Evolutionary conservation across 2,113 vertebrate species (phyloP).

Genomic region (Rana temporaria): DNA sequence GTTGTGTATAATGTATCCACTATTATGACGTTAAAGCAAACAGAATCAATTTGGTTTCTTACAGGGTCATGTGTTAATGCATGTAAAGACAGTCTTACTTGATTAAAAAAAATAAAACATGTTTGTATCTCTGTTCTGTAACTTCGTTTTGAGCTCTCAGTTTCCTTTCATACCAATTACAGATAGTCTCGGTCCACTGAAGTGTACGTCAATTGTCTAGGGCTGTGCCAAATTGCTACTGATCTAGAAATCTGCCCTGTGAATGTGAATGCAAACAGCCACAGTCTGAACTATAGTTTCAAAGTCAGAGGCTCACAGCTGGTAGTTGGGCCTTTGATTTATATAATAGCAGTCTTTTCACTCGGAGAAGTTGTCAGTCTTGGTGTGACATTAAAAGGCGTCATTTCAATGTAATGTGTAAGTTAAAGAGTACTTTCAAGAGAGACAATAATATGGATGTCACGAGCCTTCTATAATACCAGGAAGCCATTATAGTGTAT

Average conservation of each 20-base stretch:
- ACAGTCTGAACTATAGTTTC: constrained; percentile 20
- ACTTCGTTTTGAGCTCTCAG: constrained; percentile 17
- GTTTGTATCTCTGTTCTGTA: not conserved
- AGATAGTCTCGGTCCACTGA: constrained; percentile 30
- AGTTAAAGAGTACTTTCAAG: constrained; percentile 1
- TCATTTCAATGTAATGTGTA: constrained; percentile 18
- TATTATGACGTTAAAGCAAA: too few relatives aligned
- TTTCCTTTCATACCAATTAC: constrained; percentile 48
- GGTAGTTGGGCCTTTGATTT: constrained; percentile 35
- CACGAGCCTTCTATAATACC: not conserved
- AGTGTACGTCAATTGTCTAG: constrained; percentile 49
- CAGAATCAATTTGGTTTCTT: not conserved
- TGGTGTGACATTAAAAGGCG: constrained; percentile 16
- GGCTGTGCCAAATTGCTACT: constrained; percentile 53
- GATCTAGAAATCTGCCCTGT: constrained; percentile 42
- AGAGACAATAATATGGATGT: not conserved
- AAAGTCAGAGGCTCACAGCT: constrained; percentile 49
- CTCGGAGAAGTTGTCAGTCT: constrained; percentile 27
- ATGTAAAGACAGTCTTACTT: not conserved
- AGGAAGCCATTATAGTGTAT: not conserved
- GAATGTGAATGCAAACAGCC: constrained; percentile 29
- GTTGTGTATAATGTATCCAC: not conserved
- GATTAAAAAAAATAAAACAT: not conserved
- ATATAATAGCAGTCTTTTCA: constrained; percentile 23
- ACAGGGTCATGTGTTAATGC: not conserved